Percentiles rank a stretch among this genome's conserved stretches.
phyloP scores from a whole-genome alignment of 2,113 vertebrate species.

The Perca flavescens region DNA sequence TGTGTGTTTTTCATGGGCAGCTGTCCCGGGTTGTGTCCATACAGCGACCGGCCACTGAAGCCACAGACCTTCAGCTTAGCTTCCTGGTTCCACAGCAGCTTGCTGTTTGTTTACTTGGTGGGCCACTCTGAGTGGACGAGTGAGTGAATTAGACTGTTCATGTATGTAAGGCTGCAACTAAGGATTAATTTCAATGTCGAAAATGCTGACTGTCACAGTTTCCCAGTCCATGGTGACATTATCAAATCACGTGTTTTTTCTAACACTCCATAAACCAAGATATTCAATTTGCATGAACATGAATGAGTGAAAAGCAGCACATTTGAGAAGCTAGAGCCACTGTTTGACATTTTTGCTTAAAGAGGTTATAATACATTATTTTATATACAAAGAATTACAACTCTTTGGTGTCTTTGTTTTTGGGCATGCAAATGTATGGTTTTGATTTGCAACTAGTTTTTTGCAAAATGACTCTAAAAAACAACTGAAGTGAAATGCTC shows the following conservation, averaged over 20 bases:
- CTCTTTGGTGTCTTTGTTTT: too few species aligned
- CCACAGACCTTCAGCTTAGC: slow-evolving; percentile 69
- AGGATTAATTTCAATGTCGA: background rate
- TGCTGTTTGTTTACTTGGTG: slow-evolving; percentile 74
- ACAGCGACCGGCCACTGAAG: slow-evolving; percentile 69
- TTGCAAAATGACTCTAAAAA: background rate
- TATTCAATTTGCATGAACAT: background rate
- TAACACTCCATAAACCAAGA: background rate
- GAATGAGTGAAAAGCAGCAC: background rate
- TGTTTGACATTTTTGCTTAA: background rate
- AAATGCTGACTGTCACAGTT: background rate
- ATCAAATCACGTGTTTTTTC: background rate
- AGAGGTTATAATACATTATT: background rate
- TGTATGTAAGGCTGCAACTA: slow-evolving; percentile 17
- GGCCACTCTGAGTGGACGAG: slow-evolving; percentile 39
- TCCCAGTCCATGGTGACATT: background rate
- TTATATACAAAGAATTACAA: background rate
- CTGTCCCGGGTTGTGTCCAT: slow-evolving; percentile 72
- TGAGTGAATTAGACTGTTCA: slow-evolving; percentile 35
- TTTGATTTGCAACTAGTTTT: background rate
- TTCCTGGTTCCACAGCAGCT: slow-evolving; percentile 60
- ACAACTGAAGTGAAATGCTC: background rate
- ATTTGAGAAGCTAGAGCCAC: background rate
- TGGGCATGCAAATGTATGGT: background rate
- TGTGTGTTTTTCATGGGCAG: slow-evolving; percentile 68